Percentiles rank a stretch among this genome's conserved stretches.
Conservation (phyloP, 2,888 invertebrate genomes). For the Heliconius hortense region DNA sequence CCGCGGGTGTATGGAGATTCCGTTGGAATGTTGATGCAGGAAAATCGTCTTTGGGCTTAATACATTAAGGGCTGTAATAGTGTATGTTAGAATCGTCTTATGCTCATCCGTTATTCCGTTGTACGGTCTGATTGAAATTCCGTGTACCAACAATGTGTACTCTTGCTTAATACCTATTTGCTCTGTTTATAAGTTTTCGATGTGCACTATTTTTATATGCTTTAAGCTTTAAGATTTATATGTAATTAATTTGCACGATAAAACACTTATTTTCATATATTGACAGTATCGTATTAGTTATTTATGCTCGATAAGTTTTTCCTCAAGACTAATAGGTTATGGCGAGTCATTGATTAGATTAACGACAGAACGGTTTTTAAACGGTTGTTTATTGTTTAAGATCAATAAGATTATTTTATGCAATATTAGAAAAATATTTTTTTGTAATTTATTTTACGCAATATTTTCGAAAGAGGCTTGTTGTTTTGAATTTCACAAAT, state of each 20-base stretch:
- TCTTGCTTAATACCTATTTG: constrained; percentile 69
- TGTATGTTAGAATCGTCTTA: constrained; percentile 37
- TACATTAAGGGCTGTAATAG: constrained; percentile 18
- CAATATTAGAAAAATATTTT: neutral
- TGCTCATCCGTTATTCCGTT: constrained; percentile 34
- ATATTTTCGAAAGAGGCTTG: no score
- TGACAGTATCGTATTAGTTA: constrained; percentile 30
- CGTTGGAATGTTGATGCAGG: neutral
- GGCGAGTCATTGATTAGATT: constrained; percentile 18
- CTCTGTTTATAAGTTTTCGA: constrained; percentile 66
- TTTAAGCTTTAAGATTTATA: constrained; percentile 65
- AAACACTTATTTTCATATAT: constrained; percentile 59
- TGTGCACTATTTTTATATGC: constrained; percentile 48
- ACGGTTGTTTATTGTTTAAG: constrained; percentile 5
- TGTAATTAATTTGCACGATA: constrained; percentile 71
- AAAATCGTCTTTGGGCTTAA: constrained; percentile 26
- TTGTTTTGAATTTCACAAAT: no score
- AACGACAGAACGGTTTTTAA: constrained; percentile 7
- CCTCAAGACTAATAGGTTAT: constrained; percentile 22
- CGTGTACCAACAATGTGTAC: constrained; percentile 77
- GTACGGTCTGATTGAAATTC: constrained; percentile 77
- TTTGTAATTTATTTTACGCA: no score
- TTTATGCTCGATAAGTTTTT: constrained; percentile 37
- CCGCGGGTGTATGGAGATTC: constrained; percentile 45
- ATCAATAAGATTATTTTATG: neutral